A percentile compares a stretch with the other conserved stretches of the same genome.
Evolutionary conservation across 2,797 vertebrate genomes (phyloP).

Genomic region (Melanotaenia pygmaea): DNA sequence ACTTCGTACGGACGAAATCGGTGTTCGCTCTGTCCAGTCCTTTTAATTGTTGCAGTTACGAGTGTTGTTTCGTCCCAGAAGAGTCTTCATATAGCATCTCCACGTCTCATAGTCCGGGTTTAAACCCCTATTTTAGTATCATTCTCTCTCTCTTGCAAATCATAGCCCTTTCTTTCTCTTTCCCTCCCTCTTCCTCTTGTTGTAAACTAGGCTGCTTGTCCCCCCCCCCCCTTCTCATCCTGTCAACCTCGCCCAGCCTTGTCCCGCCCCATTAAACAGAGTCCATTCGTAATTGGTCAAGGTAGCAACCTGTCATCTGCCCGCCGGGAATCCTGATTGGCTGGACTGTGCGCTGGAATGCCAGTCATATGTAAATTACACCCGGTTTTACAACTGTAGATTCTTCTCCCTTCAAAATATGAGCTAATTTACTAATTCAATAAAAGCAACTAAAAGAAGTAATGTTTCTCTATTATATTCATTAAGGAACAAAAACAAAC

Average conservation of each 20-base stretch:
- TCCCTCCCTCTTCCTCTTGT: constrained; percentile 85
- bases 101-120: constrained; percentile 64
- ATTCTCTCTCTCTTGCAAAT: constrained; percentile 49
- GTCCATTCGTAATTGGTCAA: constrained; percentile 69
- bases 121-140: constrained; percentile 69
- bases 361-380: constrained; percentile 88
- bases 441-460: not conserved
- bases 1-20: constrained; percentile 66
- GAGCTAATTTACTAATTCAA: constrained; percentile 23
- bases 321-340: constrained; percentile 75
- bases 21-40: constrained; percentile 59
- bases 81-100: constrained; percentile 69
- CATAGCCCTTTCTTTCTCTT: constrained; percentile 75
- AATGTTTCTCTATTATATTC: not conserved
- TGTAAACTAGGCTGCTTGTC: constrained; percentile 82
- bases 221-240: constrained; percentile 75
- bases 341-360: constrained; percentile 82
- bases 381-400: constrained; percentile 17
- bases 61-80: constrained; percentile 40
- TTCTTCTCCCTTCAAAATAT: constrained; percentile 3
- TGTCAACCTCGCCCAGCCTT: constrained; percentile 87
- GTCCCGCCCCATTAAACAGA: constrained; percentile 67
- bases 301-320: constrained; percentile 55
- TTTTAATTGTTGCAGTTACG: constrained; percentile 35
- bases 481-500: not conserved